These are phyloP conservation scores for Leptothorax acervorum DNA, from an alignment of 2,888 invertebrate species.

Conservation along the genomic window DNA sequence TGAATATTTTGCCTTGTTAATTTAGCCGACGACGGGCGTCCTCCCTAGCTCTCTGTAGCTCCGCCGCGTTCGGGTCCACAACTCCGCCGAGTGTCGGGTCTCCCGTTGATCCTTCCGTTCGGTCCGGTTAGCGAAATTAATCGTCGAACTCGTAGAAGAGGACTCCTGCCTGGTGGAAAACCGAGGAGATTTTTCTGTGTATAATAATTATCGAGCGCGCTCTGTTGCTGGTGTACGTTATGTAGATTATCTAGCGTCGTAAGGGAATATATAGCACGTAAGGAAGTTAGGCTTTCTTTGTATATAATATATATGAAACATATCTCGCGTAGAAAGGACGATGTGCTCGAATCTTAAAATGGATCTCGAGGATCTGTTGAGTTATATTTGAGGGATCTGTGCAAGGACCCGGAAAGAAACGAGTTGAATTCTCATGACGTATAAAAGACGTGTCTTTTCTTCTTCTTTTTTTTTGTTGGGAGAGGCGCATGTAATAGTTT, in stretches of 20 bases:
- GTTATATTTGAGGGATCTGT: slow-evolving; percentile 60
- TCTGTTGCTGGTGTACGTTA: slow-evolving; percentile 67
- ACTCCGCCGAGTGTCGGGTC: slow-evolving; percentile 45
- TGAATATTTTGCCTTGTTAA: slow-evolving; percentile 43
- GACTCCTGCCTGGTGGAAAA: slow-evolving; percentile 31
- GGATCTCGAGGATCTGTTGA: not conserved
- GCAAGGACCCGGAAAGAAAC: slow-evolving; percentile 58
- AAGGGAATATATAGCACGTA: slow-evolving; percentile 62
- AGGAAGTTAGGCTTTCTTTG: slow-evolving; percentile 75
- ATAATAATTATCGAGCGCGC: slow-evolving; percentile 59
- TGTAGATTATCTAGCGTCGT: slow-evolving; percentile 69
- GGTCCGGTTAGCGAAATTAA: slow-evolving; percentile 9
- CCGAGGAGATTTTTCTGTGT: slow-evolving; percentile 64
- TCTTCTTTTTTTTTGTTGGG: not conserved
- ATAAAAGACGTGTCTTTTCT: not conserved
- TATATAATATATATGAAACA: slow-evolving; percentile 81
- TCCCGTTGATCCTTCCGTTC: slow-evolving; percentile 37
- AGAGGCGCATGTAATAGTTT: slow-evolving; percentile 24
- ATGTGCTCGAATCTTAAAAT: slow-evolving; percentile 78
- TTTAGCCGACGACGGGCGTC: slow-evolving; percentile 30
- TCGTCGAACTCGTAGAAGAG: slow-evolving; percentile 31
- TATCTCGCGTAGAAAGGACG: slow-evolving; percentile 78
- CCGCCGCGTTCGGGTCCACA: slow-evolving; percentile 50
- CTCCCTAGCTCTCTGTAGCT: slow-evolving; percentile 16
- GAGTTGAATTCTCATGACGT: not conserved